phyloP scores from a whole-genome alignment of 2,113 vertebrate genomes.

The Nothoprocta pentlandii region DNA sequence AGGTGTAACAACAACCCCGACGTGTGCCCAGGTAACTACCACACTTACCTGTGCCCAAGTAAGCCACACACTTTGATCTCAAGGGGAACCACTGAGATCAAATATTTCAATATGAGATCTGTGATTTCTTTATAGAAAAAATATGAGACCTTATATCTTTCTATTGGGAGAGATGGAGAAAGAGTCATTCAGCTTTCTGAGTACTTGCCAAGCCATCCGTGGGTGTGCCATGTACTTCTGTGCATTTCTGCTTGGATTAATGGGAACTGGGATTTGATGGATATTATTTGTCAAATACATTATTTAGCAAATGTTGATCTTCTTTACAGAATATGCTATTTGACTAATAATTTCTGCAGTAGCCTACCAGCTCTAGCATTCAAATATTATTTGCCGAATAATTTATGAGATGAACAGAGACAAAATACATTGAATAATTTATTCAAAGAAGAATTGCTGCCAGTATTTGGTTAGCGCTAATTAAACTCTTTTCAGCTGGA shows the following conservation, averaged over 20 bases:
- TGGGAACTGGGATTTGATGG: not conserved
- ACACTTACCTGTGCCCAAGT: not conserved
- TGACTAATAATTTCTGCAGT: slow-evolving; percentile 32
- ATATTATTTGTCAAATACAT: slow-evolving; percentile 47
- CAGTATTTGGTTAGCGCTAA: slow-evolving; percentile 54
- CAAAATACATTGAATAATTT: slow-evolving; percentile 65
- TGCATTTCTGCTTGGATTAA: not conserved
- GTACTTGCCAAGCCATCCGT: not conserved
- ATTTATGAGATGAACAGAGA: slow-evolving; percentile 56
- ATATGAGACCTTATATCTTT: not conserved
- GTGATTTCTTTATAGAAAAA: too few species aligned
- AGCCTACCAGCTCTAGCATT: not conserved
- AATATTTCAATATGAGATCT: too few species aligned
- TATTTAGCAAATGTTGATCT: slow-evolving; percentile 55
- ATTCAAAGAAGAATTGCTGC: slow-evolving; percentile 49
- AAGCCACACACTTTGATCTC: fast-evolving
- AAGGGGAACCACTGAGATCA: not conserved
- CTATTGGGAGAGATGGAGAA: not conserved
- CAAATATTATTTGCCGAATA: slow-evolving; percentile 45
- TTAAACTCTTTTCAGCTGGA: not conserved
- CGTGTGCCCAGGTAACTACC: not conserved
- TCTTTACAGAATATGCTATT: not conserved
- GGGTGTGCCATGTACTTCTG: not conserved
- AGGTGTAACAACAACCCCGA: not conserved
- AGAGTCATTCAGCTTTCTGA: not conserved